Evolutionary conservation across 2,888 invertebrate species (phyloP), one percentile per base, ranked within the genome.

Genomic region (Lithosia quadra): DNA sequence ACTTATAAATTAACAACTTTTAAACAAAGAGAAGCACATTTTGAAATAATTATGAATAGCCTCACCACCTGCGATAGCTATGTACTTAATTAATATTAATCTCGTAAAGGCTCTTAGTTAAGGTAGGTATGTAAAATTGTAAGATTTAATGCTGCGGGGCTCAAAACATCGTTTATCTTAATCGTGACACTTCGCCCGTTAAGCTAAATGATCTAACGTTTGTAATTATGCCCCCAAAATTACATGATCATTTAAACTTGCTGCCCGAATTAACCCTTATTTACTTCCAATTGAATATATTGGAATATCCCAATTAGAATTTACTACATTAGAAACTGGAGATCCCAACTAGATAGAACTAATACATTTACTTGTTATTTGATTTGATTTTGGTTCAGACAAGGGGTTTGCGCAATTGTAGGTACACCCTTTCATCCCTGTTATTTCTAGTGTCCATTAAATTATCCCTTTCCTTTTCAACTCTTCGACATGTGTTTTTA

Each of bases 321-420:
- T 76, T 67, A 75, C 67, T 75, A 66, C 69, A 67, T 63, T 70
- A 13, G 68, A 73, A 69, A 71, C 36, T 68, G 24, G 71, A 62
- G 70, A 72, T 68, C 69, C 67, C 53, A 78, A 66, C 70, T 76
- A 70, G 43, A 67, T 64, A 43, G 72, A 76, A 77, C 71, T 77
- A 74, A 74, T 72, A 75, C 63, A 71, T 79, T 76, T 76, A 79
- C 74, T 78, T 75, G 75, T 75, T 78, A 81, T 75, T 76, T 65
- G 77, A 78, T 77, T 75, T 74, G 56, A 74, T 67, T 78, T 71
- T 68, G 65, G 71, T 63, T 67, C 63, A 72, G 74, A 81, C 68
- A 71, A 77, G 69, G 78, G 75, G 75, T 73, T 63, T 71, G 56
- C 63, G 59, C 68, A 70, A 73, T 72, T 81, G 73, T 68, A 71